Conservation (phyloP, 2,113 vertebrate species). For the Typhlomys cinereus region DNA sequence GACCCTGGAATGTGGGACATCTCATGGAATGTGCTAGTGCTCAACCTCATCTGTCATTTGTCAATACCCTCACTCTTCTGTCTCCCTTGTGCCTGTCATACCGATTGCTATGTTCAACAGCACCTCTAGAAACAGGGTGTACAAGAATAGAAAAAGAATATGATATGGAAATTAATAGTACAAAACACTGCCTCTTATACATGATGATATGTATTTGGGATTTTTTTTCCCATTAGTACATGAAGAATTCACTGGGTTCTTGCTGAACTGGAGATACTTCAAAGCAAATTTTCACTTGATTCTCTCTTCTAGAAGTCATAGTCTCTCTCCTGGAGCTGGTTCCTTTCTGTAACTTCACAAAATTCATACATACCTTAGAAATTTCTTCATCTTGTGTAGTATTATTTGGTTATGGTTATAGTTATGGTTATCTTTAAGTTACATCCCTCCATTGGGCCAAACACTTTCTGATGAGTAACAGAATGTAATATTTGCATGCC, state of each 20-base stretch:
- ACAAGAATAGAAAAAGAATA: not conserved
- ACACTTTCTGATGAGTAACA: not conserved
- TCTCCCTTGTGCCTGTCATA: not conserved
- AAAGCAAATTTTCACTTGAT: not conserved
- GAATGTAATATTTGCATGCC: not conserved
- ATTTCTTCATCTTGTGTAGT: not conserved
- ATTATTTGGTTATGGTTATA: not conserved
- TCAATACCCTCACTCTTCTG: not conserved
- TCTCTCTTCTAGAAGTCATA: not conserved
- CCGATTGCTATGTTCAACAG: not conserved
- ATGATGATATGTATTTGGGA: not conserved
- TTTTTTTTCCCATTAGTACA: constrained; percentile 14
- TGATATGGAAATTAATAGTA: not conserved
- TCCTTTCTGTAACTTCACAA: not conserved
- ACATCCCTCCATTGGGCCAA: not conserved
- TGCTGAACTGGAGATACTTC: not conserved
- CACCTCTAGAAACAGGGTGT: not conserved
- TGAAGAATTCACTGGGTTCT: not conserved
- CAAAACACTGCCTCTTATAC: not conserved
- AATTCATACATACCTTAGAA: not conserved
- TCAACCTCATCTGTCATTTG: not conserved
- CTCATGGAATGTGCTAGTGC: not conserved
- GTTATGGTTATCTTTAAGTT: not conserved
- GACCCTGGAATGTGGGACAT: accelerated
- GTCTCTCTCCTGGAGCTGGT: not conserved